These are phyloP conservation scores for Redunca redunca DNA, from an alignment of 2,113 vertebrate species.

Conservation along the genomic window DNA sequence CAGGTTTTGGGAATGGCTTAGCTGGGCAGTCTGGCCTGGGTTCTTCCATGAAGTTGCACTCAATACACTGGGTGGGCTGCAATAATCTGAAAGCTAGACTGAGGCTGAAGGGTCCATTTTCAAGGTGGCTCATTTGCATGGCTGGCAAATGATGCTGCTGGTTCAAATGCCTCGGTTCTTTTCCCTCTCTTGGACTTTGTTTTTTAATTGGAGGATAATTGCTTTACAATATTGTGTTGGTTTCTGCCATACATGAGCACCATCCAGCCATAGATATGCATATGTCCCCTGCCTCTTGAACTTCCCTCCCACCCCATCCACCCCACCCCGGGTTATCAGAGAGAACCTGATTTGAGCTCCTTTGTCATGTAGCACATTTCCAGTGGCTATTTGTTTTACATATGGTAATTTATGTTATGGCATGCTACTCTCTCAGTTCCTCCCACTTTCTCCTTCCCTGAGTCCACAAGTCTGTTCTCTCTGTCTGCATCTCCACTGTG, in stretches of 20 bases:
- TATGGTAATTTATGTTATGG: not conserved
- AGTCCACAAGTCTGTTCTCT: not conserved
- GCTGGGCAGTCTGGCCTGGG: not conserved
- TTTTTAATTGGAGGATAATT: not conserved
- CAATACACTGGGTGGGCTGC: not conserved
- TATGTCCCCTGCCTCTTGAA: not conserved
- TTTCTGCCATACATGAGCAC: not conserved
- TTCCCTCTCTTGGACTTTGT: not conserved
- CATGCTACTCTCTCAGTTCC: not conserved
- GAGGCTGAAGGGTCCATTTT: not conserved
- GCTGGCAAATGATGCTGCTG: not conserved
- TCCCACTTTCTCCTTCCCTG: not conserved
- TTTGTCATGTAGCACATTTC: not conserved
- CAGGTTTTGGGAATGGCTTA: not conserved
- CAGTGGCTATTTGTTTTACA: not conserved
- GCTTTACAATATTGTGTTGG: not conserved
- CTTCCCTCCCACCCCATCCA: not conserved
- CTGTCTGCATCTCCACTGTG: not conserved
- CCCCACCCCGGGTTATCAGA: not conserved
- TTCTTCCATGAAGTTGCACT: not conserved
- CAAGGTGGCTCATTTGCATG: not conserved
- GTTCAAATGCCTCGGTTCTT: not conserved
- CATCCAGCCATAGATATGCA: not conserved
- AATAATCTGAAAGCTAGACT: not conserved
- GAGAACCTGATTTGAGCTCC: not conserved